Percentiles rank a stretch among this genome's conserved stretches.
phyloP scores from a whole-genome alignment of 2,888 invertebrate genomes.

The Ormyrus pomaceus region DNA sequence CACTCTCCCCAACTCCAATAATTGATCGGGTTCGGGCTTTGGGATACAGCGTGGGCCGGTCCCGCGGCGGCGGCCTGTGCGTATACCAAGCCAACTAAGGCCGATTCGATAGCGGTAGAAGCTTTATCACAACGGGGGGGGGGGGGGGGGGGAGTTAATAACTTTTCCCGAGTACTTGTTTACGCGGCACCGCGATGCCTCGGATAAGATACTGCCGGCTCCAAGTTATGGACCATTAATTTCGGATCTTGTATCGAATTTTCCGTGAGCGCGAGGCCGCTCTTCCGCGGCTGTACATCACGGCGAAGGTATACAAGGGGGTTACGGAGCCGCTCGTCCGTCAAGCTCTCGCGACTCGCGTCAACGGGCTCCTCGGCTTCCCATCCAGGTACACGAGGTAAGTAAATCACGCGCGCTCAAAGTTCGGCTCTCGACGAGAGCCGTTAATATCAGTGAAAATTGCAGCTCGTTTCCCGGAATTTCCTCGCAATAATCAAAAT shows the following conservation, averaged over 20 bases:
- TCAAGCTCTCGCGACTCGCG: no score
- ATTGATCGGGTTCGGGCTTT: conserved; percentile 56
- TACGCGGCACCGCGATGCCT: conserved; percentile 19
- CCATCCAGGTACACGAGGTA: no score
- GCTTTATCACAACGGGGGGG: conserved; percentile 36
- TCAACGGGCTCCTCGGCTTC: no score
- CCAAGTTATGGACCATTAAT: conserved; percentile 49
- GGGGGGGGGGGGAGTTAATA: conserved; percentile 42
- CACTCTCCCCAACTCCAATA: no score
- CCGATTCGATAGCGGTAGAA: conserved; percentile 23
- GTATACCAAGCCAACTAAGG: conserved; percentile 29
- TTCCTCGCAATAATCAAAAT: no score
- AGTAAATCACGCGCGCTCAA: no score
- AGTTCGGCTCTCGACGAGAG: no score
- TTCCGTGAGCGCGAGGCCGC: not conserved
- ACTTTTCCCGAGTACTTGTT: conserved; percentile 51
- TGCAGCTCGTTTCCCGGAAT: no score
- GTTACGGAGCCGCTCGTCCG: no score
- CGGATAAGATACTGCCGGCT: conserved; percentile 48
- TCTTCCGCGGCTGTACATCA: not conserved
- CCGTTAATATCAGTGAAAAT: no score
- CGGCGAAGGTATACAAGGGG: not conserved
- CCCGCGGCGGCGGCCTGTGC: not conserved
- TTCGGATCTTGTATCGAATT: conserved; percentile 41
- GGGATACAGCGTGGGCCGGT: conserved; percentile 56